Conservation (phyloP, 2,888 invertebrate species). For the Leptinotarsa tumamoca region DNA sequence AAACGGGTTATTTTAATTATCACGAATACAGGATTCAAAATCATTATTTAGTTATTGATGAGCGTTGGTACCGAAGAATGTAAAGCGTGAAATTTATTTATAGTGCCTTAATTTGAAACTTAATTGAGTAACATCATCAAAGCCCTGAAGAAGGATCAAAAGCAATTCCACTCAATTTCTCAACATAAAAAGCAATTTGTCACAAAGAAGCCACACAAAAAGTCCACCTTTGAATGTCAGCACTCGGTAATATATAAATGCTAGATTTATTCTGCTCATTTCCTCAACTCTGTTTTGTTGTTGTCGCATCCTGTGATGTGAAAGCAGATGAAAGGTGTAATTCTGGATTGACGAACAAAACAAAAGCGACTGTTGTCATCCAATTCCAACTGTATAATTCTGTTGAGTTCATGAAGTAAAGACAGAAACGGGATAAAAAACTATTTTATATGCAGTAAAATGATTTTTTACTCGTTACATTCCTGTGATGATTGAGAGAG, state of each 20-base stretch:
- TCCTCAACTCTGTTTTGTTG: constrained; percentile 49
- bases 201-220: constrained; percentile 38
- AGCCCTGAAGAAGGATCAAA: constrained; percentile 36
- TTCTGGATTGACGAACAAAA: constrained; percentile 26
- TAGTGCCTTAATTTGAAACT: background rate
- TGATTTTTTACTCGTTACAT: too few species aligned
- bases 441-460: too few species aligned
- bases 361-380: constrained; percentile 22
- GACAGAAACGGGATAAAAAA: too few species aligned
- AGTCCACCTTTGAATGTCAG: constrained; percentile 35
- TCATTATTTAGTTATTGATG: too few species aligned
- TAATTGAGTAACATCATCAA: constrained; percentile 22
- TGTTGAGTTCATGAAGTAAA: too few species aligned
- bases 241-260: constrained; percentile 43
- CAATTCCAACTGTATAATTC: constrained; percentile 15
- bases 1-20: too few species aligned
- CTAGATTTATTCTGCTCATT: constrained; percentile 50
- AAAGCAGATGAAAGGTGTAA: constrained; percentile 36
- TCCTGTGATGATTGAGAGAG: too few species aligned
- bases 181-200: constrained; percentile 40
- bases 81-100: background rate
- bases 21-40: too few species aligned
- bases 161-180: constrained; percentile 32
- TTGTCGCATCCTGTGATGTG: constrained; percentile 40
- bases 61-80: too few species aligned